Base-by-base conservation (phyloP, 2,113 vertebrate species). In the Bufo bufo region DNA sequence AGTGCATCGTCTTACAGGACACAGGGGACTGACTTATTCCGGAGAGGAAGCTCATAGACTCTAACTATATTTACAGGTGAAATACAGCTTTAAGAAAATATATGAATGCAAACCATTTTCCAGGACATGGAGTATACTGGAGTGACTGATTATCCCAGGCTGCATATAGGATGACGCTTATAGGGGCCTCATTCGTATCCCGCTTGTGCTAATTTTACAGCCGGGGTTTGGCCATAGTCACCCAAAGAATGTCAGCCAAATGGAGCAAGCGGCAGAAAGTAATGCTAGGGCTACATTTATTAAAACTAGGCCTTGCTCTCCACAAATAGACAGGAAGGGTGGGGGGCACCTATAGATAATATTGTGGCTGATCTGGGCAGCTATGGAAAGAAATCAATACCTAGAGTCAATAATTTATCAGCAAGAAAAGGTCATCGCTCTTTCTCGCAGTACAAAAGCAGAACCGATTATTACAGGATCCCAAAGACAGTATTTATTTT, bases 401-500 rank as follows among this genome's bases (percentile, higher is more conserved):
- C 47, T 19, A 66, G 47, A 54, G 20, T 63, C n/a, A 79, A 86
- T 79, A 63, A 66, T 86, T 86, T 86, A 86, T 79, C 58, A 78
- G 66, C 23, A 75, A 75, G 74, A 45, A 85, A 47, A 66, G 58
- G 59, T 19, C 33, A 6, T 6, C n/a, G 6, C 33, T 4, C 13
- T 45, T 79, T 78, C 61, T 16, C 45, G n/a, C 61, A 66, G 66
- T 86, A 79, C 43, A 79, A 86, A 86, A 66, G 85, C 50, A 65
- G 59, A 78, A 69, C 13, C 54, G 33, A 50, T 84, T 20, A 71
- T 71, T 23, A 84, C 47, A 66, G 81, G 47, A 50, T 23, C 43
- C 58, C 20, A 80, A 17, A 47, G 58, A 63, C 56, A 43, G 59
- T 45, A 49, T 20, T 54, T 58, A 1, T 43, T 54, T 65, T 23